A percentile compares a stretch with the other conserved stretches of the same genome.
phyloP scores from a whole-genome alignment of 2,113 vertebrate genomes.

The Mobula birostris region DNA sequence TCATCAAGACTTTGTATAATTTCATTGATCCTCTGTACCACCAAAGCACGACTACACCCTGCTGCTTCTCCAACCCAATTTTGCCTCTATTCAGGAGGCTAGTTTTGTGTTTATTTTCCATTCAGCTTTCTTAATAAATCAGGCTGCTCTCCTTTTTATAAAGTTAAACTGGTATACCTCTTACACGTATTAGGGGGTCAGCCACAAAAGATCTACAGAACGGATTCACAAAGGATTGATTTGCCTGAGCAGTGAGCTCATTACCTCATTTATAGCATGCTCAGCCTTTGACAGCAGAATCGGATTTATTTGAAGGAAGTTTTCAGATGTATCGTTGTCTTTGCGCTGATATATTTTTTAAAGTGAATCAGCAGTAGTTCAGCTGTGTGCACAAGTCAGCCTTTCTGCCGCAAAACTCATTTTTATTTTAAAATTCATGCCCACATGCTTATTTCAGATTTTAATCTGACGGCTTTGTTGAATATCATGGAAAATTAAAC shows the following conservation, averaged over 20 bases:
- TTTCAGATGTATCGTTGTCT: not conserved
- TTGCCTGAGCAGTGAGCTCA: not conserved
- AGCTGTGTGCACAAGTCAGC: not conserved
- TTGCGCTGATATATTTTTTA: not conserved
- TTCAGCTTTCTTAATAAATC: not conserved
- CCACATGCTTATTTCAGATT: not conserved
- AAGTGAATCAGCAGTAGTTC: not conserved
- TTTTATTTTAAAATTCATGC: not conserved
- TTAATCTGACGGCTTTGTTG: not conserved
- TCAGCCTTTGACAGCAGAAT: not conserved
- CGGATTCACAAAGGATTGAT: not conserved
- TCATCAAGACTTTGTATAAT: not conserved
- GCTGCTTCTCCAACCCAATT: too few species aligned
- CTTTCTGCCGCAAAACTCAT: not conserved
- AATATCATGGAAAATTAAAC: slow-evolving; percentile 16
- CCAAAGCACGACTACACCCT: not conserved
- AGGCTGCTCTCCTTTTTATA: not conserved
- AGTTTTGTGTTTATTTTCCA: not conserved
- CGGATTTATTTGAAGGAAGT: not conserved
- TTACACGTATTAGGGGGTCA: not conserved
- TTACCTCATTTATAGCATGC: not conserved
- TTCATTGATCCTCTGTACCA: too few species aligned
- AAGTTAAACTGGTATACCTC: not conserved
- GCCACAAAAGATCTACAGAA: not conserved
- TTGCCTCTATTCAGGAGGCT: not conserved